phyloP scores from a whole-genome alignment of 2,113 vertebrate genomes.

The Nyctibius bracteatus region DNA sequence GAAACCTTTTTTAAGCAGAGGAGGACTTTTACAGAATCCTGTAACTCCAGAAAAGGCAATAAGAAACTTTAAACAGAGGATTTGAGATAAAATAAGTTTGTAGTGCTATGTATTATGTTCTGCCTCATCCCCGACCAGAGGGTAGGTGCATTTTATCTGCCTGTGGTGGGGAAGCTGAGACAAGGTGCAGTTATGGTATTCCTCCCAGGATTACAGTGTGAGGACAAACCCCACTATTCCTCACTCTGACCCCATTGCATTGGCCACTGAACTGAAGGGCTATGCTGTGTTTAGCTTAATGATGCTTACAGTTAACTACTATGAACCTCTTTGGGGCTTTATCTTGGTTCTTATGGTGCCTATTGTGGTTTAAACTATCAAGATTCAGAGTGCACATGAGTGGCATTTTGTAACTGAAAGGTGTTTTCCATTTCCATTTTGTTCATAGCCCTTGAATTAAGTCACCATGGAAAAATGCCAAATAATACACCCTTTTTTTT shows the following conservation, averaged over 20 bases:
- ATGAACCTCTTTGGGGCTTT: background rate
- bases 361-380: background rate
- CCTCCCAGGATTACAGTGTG: background rate
- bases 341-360: background rate
- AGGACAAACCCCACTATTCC: background rate
- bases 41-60: background rate
- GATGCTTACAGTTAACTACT: background rate
- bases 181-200: background rate
- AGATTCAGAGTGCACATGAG: background rate
- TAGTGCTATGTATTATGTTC: background rate
- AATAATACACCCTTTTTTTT: slow-evolving; percentile 58
- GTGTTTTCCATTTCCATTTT: slow-evolving; percentile 58
- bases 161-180: background rate
- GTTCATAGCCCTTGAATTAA: slow-evolving; percentile 57
- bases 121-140: background rate
- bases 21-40: background rate
- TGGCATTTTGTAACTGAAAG: slow-evolving; percentile 31
- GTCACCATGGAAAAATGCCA: slow-evolving; percentile 60
- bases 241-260: background rate
- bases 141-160: background rate
- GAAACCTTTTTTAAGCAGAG: background rate
- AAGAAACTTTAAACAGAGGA: background rate
- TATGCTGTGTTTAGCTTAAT: background rate
- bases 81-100: background rate
- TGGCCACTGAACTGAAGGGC: background rate